Conservation (phyloP, 2,113 vertebrate species). For the Ibidorhyncha struthersii region DNA sequence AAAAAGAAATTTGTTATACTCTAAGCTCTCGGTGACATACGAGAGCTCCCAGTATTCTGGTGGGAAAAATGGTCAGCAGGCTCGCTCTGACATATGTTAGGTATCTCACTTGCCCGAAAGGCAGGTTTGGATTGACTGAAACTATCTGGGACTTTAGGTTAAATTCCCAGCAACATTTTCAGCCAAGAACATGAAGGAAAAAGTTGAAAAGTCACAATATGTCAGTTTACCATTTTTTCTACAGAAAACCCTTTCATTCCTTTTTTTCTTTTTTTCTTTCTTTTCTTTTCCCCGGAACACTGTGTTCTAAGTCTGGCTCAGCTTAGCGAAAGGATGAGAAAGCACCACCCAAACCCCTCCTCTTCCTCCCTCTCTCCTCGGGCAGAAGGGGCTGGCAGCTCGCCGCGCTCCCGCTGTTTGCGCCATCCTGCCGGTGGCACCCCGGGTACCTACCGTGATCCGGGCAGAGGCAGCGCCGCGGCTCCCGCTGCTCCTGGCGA, state of each 20-base stretch:
- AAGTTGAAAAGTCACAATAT: neutral
- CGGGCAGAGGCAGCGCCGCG: neutral
- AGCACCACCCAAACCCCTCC: neutral
- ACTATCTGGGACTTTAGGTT: neutral
- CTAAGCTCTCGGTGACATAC: neutral
- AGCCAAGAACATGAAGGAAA: neutral
- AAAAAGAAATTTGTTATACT: conserved; percentile 33
- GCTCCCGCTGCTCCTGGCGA: neutral
- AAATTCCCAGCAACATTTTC: neutral
- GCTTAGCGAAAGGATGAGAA: neutral
- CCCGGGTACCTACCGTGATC: neutral
- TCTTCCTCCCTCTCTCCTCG: neutral
- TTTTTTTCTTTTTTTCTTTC: neutral
- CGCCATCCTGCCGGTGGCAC: neutral
- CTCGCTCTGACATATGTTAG: neutral
- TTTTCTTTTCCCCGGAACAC: neutral
- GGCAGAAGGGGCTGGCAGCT: neutral
- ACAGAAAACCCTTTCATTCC: neutral
- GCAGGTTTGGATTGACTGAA: neutral
- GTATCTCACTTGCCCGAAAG: neutral
- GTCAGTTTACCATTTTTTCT: neutral
- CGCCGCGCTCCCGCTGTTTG: neutral
- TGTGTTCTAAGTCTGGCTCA: neutral
- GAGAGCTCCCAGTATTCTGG: neutral
- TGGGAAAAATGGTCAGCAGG: neutral